Conservation (phyloP, 2,888 invertebrate genomes). For the Oconnorella tubifera region DNA sequence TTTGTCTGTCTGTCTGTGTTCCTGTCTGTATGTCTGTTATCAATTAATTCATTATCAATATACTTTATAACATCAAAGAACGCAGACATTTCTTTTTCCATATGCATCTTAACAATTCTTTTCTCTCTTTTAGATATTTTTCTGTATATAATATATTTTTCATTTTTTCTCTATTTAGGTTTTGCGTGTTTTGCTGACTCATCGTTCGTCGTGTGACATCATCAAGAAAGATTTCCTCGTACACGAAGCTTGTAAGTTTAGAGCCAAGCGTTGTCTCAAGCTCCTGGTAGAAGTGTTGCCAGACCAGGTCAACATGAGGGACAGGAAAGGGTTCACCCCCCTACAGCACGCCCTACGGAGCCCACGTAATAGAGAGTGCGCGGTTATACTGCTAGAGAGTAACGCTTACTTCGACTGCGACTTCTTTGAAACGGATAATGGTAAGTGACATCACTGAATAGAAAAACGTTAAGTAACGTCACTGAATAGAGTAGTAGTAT, state of each 20-base stretch:
- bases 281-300: conserved; percentile 43
- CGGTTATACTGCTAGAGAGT: conserved; percentile 34
- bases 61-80: conserved; percentile 9
- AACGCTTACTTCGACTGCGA: conserved; percentile 29
- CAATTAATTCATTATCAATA: conserved; percentile 38
- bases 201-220: conserved; percentile 26
- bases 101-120: neutral
- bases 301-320: conserved; percentile 34
- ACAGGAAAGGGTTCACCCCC: conserved; percentile 34
- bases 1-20: too few relatives aligned
- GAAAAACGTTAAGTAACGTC: too few relatives aligned
- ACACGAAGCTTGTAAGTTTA: conserved; percentile 61
- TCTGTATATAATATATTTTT: too few relatives aligned
- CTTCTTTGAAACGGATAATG: conserved; percentile 33
- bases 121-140: neutral
- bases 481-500: too few relatives aligned
- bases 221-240: conserved; percentile 33
- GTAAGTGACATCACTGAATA: too few relatives aligned
- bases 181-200: conserved; percentile 57
- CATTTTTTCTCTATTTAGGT: too few relatives aligned
- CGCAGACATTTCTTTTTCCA: neutral
- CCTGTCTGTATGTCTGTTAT: too few relatives aligned
- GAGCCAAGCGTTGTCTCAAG: conserved; percentile 57
- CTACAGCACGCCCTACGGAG: conserved; percentile 34
- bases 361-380: conserved; percentile 30